A percentile compares a stretch with the other conserved stretches of the same genome.
Conservation (phyloP, 1,140 invertebrate species). For the Xylocopa sonorina region DNA sequence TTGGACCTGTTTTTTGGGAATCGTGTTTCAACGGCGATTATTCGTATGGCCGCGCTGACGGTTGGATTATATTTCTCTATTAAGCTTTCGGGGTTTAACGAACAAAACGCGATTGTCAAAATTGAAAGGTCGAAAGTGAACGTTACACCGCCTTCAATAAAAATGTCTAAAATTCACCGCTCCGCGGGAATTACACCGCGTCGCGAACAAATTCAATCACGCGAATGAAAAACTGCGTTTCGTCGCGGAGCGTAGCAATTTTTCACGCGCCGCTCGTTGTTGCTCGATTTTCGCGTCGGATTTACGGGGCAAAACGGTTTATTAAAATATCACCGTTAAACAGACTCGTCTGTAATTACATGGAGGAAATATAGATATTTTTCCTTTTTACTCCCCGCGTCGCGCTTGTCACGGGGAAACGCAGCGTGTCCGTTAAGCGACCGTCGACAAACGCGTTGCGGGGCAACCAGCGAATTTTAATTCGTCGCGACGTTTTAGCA, state of each 20-base stretch:
- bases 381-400: neutral
- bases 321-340: constrained; percentile 26
- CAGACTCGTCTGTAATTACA: constrained; percentile 7
- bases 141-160: too few relatives aligned
- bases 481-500: constrained; percentile 5
- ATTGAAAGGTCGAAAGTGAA: too few relatives aligned
- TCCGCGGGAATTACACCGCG: too few relatives aligned
- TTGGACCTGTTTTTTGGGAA: neutral
- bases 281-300: neutral
- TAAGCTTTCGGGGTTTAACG: too few relatives aligned
- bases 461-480: constrained; percentile 10
- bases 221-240: neutral
- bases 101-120: too few relatives aligned
- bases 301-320: neutral
- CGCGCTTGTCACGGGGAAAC: neutral
- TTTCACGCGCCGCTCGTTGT: neutral
- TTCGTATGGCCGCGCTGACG: too few relatives aligned
- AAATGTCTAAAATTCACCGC: too few relatives aligned
- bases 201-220: neutral
- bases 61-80: too few relatives aligned
- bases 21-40: too few relatives aligned
- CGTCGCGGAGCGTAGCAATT: neutral
- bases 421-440: constrained; percentile 8
- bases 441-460: constrained; percentile 2
- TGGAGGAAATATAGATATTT: neutral